Evolutionary conservation across 1,140 invertebrate genomes (phyloP).

Genomic region (Apis mellifera): Amel_HAv3.1 CM009932.2:7233501-7234000

Average conservation of each 20-base stretch:
- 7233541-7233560: neutral
- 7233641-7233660: neutral
- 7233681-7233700: neutral
- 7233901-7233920: neutral
- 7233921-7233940: neutral
- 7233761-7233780: too few species aligned
- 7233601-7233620: neutral
- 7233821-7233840: neutral
- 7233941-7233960: neutral
- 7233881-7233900: neutral
- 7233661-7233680: too few species aligned
- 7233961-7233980: slow-evolving; percentile 1
- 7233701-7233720: neutral
- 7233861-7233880: neutral
- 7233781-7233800: too few species aligned
- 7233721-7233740: too few species aligned
- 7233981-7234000: slow-evolving; percentile 24
- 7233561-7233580: neutral
- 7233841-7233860: neutral
- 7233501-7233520: neutral
- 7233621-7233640: neutral
- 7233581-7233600: neutral
- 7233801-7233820: too few species aligned
- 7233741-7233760: too few species aligned
- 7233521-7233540: neutral